These are phyloP conservation scores for Manis crassicaudata DNA, from an alignment of 2,797 vertebrate species.

Conservation along the genomic window DNA sequence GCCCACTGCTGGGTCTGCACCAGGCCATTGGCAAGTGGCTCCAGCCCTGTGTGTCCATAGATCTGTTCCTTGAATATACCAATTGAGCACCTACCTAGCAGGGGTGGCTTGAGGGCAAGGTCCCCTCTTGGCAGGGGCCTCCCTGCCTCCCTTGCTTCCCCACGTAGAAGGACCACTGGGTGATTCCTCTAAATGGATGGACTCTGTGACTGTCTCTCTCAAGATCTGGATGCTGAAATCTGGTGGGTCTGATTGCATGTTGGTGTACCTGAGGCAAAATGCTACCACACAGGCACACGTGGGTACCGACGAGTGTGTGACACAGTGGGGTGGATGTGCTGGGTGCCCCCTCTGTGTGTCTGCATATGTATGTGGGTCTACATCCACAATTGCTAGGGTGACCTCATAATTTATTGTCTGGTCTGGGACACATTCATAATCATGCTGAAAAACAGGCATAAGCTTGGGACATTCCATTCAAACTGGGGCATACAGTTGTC, in stretches of 20 bases:
- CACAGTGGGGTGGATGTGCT: neutral
- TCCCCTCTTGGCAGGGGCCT: neutral
- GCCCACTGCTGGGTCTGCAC: neutral
- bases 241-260: neutral
- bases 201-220: neutral
- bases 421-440: neutral
- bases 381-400: neutral
- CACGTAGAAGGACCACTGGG: neutral
- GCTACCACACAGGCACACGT: rapidly evolving
- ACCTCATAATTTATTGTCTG: neutral
- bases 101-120: neutral
- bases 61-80: neutral
- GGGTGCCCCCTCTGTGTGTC: neutral
- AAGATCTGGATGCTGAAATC: neutral
- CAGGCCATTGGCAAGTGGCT: neutral
- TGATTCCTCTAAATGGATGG: neutral
- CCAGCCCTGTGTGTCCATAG: neutral
- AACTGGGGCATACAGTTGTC: neutral
- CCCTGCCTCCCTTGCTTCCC: neutral
- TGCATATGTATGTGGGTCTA: neutral
- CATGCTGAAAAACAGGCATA: neutral
- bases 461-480: neutral
- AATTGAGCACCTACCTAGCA: neutral
- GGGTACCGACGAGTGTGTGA: neutral
- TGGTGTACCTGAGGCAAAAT: neutral